These are phyloP conservation scores for Coturnix japonica DNA, from an alignment of 2,113 vertebrate species.

Conservation along the genomic window DNA sequence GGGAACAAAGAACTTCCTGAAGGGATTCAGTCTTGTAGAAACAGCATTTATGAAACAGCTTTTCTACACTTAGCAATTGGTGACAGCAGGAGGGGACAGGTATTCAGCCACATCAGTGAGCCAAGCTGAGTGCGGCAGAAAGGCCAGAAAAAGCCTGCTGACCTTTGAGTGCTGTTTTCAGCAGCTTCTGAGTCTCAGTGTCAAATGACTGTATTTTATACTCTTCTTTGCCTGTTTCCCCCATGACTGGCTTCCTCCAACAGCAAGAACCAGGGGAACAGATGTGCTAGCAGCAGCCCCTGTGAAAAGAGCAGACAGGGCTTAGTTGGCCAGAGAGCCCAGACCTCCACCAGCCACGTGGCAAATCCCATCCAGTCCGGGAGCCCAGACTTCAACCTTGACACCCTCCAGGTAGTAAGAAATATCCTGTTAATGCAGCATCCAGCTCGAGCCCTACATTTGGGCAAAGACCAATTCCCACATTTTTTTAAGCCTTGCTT, in stretches of 20 bases:
- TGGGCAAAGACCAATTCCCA: neutral
- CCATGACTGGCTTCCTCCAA: conserved; percentile 80
- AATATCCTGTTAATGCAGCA: neutral
- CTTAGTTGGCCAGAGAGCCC: neutral
- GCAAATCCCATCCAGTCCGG: neutral
- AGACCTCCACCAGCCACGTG: neutral
- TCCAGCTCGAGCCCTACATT: neutral
- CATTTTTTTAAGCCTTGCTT: neutral
- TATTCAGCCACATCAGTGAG: neutral
- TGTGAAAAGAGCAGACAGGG: conserved; percentile 6
- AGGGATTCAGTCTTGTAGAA: neutral
- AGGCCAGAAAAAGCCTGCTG: neutral
- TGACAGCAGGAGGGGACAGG: neutral
- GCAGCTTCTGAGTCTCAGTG: conserved; percentile 87
- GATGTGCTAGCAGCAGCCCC: conserved; percentile 26
- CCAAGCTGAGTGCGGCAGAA: neutral
- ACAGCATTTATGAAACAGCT: neutral
- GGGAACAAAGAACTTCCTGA: neutral
- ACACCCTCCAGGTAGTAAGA: neutral
- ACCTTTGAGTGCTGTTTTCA: conserved; percentile 97
- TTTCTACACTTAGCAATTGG: neutral
- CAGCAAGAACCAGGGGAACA: neutral
- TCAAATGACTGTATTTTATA: conserved; percentile 95
- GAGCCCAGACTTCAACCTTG: neutral
- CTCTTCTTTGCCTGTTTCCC: conserved; percentile 85